Conservation (phyloP, 2,113 vertebrate genomes). For the Catharus minimus region DNA sequence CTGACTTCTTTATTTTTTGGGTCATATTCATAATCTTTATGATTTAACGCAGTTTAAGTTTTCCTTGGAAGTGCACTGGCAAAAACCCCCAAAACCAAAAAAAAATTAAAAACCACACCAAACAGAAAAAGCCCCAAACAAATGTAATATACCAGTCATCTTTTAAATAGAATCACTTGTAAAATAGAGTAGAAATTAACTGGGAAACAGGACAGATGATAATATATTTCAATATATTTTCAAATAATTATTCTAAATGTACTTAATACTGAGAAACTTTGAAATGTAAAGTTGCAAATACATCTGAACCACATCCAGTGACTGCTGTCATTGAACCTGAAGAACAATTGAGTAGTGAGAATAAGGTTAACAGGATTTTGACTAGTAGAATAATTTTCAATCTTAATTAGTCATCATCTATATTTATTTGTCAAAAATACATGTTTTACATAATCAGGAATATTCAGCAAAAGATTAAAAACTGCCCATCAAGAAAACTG, state of each 20-base stretch:
- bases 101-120: not conserved
- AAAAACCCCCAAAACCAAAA: not conserved
- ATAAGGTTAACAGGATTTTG: not conserved
- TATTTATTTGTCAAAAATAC: not conserved
- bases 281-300: not conserved
- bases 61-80: not conserved
- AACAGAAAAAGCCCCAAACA: rapidly evolving
- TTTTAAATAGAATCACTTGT: not conserved
- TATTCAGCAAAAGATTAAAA: not conserved
- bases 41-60: not conserved
- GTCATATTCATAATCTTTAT: not conserved
- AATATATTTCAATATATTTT: not conserved
- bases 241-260: not conserved
- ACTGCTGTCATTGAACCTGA: not conserved
- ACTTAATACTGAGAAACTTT: not conserved
- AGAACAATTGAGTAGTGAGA: not conserved
- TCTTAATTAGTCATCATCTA: not conserved
- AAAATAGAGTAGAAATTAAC: not conserved
- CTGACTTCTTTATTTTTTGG: not conserved
- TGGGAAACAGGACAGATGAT: not conserved
- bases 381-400: not conserved
- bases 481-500: not conserved
- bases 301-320: not conserved
- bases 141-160: not conserved
- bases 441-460: not conserved